A percentile compares a stretch with the other conserved stretches of the same genome.
Conservation (phyloP, 2,888 invertebrate genomes). For the Tanypteryx hageni region DNA sequence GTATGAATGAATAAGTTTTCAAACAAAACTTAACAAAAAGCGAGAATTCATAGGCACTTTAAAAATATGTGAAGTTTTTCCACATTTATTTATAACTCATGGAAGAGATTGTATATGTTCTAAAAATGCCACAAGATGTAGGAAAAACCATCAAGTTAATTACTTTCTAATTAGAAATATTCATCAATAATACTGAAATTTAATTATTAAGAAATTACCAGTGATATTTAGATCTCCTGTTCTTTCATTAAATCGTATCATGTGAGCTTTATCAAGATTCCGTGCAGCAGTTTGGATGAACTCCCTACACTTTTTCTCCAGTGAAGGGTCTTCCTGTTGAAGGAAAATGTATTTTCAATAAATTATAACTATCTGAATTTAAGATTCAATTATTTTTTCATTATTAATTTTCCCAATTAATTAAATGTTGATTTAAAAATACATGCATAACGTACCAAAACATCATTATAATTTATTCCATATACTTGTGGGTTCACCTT, state of each 20-base stretch:
- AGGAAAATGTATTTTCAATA: constrained; percentile 73
- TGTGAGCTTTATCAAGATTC: constrained; percentile 92
- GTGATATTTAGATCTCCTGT: constrained; percentile 85
- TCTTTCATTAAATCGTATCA: constrained; percentile 93
- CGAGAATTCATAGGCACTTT: no score
- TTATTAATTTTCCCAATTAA: neutral
- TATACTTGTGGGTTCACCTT: constrained; percentile 91
- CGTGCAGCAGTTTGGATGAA: constrained; percentile 89
- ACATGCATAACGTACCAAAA: constrained; percentile 76
- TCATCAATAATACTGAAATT: no score
- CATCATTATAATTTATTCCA: constrained; percentile 80
- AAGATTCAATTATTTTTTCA: neutral
- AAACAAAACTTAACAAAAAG: no score
- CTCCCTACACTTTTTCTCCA: constrained; percentile 87
- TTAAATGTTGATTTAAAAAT: no score
- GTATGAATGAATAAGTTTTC: no score
- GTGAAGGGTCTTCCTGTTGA: constrained; percentile 85
- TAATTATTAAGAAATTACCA: constrained; percentile 70
- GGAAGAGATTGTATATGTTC: no score
- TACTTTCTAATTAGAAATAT: no score
- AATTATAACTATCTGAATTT: neutral
- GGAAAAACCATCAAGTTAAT: no score
- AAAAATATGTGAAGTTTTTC: no score
- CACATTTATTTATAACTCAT: no score
- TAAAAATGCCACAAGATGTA: no score